Conservation (phyloP, 1,140 invertebrate species). For the Drosophila repletoides region DNA sequence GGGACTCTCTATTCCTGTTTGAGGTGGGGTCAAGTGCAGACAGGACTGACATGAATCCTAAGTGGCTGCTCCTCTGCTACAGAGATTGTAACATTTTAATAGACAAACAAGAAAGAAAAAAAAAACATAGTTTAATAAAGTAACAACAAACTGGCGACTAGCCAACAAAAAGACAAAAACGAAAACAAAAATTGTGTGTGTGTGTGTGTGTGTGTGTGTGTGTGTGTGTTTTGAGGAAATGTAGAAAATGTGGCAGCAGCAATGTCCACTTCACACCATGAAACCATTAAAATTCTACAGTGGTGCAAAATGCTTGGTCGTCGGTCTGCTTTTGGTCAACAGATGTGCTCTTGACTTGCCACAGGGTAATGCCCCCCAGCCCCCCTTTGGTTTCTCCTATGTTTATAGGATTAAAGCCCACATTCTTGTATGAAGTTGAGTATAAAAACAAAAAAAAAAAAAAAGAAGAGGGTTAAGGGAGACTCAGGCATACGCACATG, state of each 20-base stretch:
- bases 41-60: slow-evolving; percentile 10
- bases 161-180: slow-evolving; percentile 15
- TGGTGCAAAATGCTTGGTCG: slow-evolving; percentile 21
- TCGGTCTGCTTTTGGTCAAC: slow-evolving; percentile 34
- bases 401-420: slow-evolving; percentile 62
- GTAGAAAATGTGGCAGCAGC: slow-evolving; percentile 21
- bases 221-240: slow-evolving; percentile 4
- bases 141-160: slow-evolving; percentile 36
- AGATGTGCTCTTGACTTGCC: slow-evolving; percentile 43
- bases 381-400: neutral
- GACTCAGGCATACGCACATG: slow-evolving; percentile 13
- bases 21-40: slow-evolving; percentile 26
- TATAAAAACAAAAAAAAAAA: slow-evolving; percentile 55
- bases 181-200: slow-evolving; percentile 3
- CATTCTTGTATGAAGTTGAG: slow-evolving; percentile 45
- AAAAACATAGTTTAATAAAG: slow-evolving; percentile 42
- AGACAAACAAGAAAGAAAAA: slow-evolving; percentile 29
- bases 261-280: slow-evolving; percentile 43
- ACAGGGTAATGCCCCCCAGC: slow-evolving; percentile 13
- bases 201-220: neutral
- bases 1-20: neutral
- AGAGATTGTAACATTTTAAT: slow-evolving; percentile 32
- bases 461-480: too few species aligned
- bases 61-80: slow-evolving; percentile 2
- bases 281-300: slow-evolving; percentile 43